phyloP scores from a whole-genome alignment of 1,140 invertebrate species.

The Tetragnatha versicolor region DNA sequence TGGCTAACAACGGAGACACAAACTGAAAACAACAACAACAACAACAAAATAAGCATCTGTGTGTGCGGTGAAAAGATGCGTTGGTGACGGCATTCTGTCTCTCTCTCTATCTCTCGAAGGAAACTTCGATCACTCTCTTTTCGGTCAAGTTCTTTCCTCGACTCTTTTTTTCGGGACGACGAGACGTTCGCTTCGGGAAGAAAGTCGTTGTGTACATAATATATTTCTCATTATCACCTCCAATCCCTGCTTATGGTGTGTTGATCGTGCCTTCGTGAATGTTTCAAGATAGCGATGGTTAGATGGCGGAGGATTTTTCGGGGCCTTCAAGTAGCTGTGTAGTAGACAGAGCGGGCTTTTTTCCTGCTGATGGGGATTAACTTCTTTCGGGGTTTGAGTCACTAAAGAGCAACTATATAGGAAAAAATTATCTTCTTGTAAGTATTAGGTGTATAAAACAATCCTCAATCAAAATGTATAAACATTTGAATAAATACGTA shows the following conservation, averaged over 20 bases:
- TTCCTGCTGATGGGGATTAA: no score
- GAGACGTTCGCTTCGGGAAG: slow-evolving; percentile 27
- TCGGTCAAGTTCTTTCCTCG: slow-evolving; percentile 40
- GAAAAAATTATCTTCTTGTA: no score
- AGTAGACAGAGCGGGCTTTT: no score
- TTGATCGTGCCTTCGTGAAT: slow-evolving; percentile 18
- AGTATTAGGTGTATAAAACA: no score
- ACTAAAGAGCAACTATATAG: no score
- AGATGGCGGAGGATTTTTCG: no score
- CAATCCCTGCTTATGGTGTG: slow-evolving; percentile 35
- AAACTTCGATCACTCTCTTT: slow-evolving; percentile 40
- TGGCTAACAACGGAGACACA: background rate
- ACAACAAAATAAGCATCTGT: no score
- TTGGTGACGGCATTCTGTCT: background rate
- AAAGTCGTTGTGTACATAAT: background rate
- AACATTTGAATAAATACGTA: no score
- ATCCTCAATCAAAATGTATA: no score
- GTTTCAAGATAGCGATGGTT: slow-evolving; percentile 11
- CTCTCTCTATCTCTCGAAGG: background rate
- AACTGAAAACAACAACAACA: background rate
- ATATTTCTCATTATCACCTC: slow-evolving; percentile 36
- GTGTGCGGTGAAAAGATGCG: background rate
- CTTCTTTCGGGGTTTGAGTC: no score
- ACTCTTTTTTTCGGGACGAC: slow-evolving; percentile 52
- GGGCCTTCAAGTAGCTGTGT: no score